These are phyloP conservation scores for cat (Felis catus) DNA, from an alignment of 2,113 vertebrate species.

Conservation along the genomic window F.catus_Fca126_mat1.0 CM031412.1:68505501-68506000, in stretches of 20 bases:
- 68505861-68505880: neutral
- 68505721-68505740: neutral
- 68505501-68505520: neutral
- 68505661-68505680: neutral
- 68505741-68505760: neutral
- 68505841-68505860: neutral
- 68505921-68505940: neutral
- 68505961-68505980: neutral
- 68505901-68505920: neutral
- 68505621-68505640: neutral
- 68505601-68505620: neutral
- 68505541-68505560: neutral
- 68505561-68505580: neutral
- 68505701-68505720: neutral
- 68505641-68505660: neutral
- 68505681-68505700: neutral
- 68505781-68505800: neutral
- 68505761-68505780: neutral
- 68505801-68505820: neutral
- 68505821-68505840: neutral
- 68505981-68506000: neutral
- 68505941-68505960: neutral
- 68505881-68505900: neutral
- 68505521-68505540: fast-evolving
- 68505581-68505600: neutral